Percentiles rank a stretch among this genome's conserved stretches.
Evolutionary conservation across 2,797 vertebrate genomes (phyloP).

Genomic region (Mionectes olivaceus): DNA sequence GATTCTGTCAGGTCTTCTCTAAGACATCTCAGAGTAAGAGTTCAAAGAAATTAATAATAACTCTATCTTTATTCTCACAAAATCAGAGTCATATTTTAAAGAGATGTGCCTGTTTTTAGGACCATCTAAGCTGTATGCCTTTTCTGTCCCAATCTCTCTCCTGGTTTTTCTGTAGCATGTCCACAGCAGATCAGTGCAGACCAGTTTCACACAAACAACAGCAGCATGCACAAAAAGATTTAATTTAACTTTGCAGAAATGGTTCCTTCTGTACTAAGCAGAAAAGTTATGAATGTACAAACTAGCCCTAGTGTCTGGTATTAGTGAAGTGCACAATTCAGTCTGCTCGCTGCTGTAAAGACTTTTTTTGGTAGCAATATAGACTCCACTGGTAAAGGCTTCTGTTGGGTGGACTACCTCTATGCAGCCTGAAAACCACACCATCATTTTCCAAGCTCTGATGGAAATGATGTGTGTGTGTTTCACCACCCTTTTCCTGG

Average conservation of each 20-base stretch:
- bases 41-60: not conserved
- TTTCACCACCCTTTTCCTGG: not conserved
- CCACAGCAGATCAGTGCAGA: not conserved
- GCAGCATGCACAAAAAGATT: not conserved
- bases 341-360: not conserved
- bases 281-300: not conserved
- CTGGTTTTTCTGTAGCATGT: not conserved
- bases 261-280: not conserved
- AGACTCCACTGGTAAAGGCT: not conserved
- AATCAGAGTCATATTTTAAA: not conserved
- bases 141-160: not conserved
- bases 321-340: not conserved
- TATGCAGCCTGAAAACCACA: not conserved
- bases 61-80: not conserved
- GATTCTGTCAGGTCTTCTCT: not conserved
- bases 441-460: not conserved
- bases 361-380: not conserved
- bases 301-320: not conserved
- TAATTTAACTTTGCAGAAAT: not conserved
- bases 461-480: not conserved
- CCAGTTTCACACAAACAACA: not conserved
- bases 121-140: not conserved
- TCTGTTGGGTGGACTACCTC: not conserved
- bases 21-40: not conserved
- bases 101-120: not conserved